Evolutionary conservation across 2,888 invertebrate genomes (phyloP).

Genomic region (Operophtera brumata): DNA sequence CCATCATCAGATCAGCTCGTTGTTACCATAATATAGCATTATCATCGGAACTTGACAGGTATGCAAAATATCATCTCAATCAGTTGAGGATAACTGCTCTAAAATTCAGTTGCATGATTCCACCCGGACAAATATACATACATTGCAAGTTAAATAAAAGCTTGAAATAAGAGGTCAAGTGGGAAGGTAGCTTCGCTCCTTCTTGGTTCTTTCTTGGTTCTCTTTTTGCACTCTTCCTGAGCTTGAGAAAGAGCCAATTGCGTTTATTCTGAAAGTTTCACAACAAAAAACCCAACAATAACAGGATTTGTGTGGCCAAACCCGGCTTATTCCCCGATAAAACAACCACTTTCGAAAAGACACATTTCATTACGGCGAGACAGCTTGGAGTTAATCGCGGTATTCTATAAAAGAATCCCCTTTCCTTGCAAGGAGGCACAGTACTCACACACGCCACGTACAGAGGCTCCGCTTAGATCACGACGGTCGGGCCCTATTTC

Average conservation of each 20-base stretch:
- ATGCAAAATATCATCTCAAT: too few species aligned
- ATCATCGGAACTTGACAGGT: too few species aligned
- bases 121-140: too few species aligned
- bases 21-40: too few species aligned
- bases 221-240: background rate
- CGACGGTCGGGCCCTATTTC: too few species aligned
- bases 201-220: background rate
- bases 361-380: constrained; percentile 27
- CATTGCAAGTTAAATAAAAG: too few species aligned
- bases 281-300: constrained; percentile 6
- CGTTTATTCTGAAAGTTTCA: too few species aligned
- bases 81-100: too few species aligned
- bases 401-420: constrained; percentile 31
- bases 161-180: too few species aligned
- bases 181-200: too few species aligned
- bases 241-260: background rate
- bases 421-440: constrained; percentile 26
- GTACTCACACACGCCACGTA: background rate
- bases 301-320: constrained; percentile 16
- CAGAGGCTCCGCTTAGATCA: background rate
- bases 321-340: constrained; percentile 16
- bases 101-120: too few species aligned
- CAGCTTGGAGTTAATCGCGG: constrained; percentile 30
- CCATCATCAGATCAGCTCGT: too few species aligned
- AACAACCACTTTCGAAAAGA: constrained; percentile 24